Evolutionary conservation across 2,888 invertebrate genomes (phyloP).

Genomic region (Lasioglossum malachurum): DNA sequence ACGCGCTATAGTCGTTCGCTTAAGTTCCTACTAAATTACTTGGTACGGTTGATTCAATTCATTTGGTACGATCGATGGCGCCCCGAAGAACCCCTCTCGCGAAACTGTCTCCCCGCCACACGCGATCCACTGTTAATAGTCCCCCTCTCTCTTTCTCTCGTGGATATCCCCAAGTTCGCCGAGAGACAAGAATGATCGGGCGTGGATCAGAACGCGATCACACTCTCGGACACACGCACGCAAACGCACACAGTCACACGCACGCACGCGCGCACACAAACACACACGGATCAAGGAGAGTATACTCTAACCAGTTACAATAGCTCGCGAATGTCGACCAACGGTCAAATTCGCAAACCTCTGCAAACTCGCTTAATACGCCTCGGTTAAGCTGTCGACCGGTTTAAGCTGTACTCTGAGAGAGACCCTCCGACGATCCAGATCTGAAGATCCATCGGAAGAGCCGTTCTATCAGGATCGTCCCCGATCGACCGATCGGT

Average conservation of each 20-base stretch:
- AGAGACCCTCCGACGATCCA: not conserved
- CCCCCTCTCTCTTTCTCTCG: not conserved
- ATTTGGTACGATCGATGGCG: slow-evolving; percentile 79
- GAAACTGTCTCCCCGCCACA: slow-evolving; percentile 65
- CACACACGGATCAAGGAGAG: not conserved
- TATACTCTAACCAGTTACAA: slow-evolving; percentile 16
- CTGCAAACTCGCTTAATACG: slow-evolving; percentile 39
- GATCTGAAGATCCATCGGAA: slow-evolving; percentile 7
- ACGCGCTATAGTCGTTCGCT: slow-evolving; percentile 26
- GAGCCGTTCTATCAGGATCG: slow-evolving; percentile 45
- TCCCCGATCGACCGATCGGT: slow-evolving; percentile 45
- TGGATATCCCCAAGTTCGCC: not conserved
- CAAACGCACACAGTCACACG: not conserved
- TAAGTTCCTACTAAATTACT: slow-evolving; percentile 67
- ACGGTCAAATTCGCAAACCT: slow-evolving; percentile 25
- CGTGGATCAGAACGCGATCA: not conserved
- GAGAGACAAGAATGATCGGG: not conserved
- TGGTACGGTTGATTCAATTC: slow-evolving; percentile 73
- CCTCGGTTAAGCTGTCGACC: slow-evolving; percentile 37
- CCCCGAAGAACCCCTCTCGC: slow-evolving; percentile 62
- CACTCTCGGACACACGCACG: not conserved
- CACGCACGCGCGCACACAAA: not conserved
- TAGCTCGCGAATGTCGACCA: slow-evolving; percentile 32
- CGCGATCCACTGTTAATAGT: slow-evolving; percentile 45
- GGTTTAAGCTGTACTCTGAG: slow-evolving; percentile 2